phyloP scores from a whole-genome alignment of 1,140 invertebrate genomes.

The Drosophila orosa region DNA sequence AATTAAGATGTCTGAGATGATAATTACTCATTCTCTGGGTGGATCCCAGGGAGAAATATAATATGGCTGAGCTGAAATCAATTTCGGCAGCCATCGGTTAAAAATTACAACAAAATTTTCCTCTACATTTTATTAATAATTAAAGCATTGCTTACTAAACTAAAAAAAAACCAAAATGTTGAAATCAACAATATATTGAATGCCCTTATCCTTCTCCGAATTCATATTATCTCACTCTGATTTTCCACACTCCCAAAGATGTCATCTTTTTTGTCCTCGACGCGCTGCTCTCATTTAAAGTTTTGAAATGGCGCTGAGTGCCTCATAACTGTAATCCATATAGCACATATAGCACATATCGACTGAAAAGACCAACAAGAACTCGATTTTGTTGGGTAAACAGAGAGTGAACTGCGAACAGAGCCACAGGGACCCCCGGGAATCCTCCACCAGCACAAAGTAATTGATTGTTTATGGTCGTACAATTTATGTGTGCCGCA shows the following conservation, averaged over 20 bases:
- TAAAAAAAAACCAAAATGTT: neutral
- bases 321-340: constrained; percentile 34
- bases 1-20: constrained; percentile 38
- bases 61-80: neutral
- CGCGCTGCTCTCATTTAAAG: constrained; percentile 14
- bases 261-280: constrained; percentile 1
- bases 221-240: neutral
- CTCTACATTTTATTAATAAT: no score
- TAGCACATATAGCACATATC: constrained; percentile 52
- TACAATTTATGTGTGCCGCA: constrained; percentile 75
- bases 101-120: no score
- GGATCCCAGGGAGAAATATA: neutral
- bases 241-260: neutral
- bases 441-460: constrained; percentile 55
- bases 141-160: no score
- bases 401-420: constrained; percentile 28
- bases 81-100: neutral
- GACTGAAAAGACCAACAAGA: constrained; percentile 45
- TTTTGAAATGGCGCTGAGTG: constrained; percentile 29
- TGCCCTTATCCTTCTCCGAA: neutral
- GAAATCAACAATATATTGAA: neutral
- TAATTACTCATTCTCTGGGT: constrained; percentile 22
- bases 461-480: constrained; percentile 80
- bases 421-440: constrained; percentile 8
- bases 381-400: constrained; percentile 53